Evolutionary conservation across 2,797 vertebrate species (phyloP).

Genomic region (Ctenopoma kingsleyae): DNA sequence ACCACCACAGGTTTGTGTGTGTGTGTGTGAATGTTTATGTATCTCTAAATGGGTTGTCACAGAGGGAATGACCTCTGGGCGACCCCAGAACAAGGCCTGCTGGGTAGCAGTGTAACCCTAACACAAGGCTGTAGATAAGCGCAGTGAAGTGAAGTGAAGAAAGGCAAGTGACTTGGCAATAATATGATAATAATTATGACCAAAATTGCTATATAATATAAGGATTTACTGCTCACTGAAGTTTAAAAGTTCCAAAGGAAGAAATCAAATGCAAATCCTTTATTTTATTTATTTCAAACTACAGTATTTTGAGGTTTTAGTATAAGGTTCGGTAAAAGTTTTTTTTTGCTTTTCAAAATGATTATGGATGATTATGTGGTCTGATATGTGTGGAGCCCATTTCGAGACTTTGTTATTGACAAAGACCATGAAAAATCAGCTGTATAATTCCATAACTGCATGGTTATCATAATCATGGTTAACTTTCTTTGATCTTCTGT

Average conservation of each 20-base stretch:
- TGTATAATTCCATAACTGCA: conserved; percentile 35
- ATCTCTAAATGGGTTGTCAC: conserved; percentile 80
- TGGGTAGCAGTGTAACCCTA: conserved; percentile 77
- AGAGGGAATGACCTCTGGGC: conserved; percentile 88
- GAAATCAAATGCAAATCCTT: conserved; percentile 4
- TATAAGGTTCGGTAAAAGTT: background rate
- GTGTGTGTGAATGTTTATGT: conserved; percentile 21
- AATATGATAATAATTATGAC: background rate
- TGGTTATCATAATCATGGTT: conserved; percentile 23
- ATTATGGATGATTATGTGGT: background rate
- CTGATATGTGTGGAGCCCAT: conserved; percentile 23
- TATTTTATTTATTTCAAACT: background rate
- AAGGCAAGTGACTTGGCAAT: too few relatives aligned
- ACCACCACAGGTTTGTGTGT: conserved; percentile 72
- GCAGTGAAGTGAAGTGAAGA: background rate
- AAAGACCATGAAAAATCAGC: conserved; percentile 25
- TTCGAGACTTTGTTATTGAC: conserved; percentile 21
- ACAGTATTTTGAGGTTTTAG: background rate
- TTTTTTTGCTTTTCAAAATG: background rate
- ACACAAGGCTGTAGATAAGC: conserved; percentile 48
- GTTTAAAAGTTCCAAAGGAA: background rate
- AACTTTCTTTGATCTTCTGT: conserved; percentile 20
- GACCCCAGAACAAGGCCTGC: conserved; percentile 86
- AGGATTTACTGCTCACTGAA: background rate
- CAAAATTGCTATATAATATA: background rate